phyloP scores from a whole-genome alignment of 2,888 invertebrate genomes.

The Helobdella robusta region DNA sequence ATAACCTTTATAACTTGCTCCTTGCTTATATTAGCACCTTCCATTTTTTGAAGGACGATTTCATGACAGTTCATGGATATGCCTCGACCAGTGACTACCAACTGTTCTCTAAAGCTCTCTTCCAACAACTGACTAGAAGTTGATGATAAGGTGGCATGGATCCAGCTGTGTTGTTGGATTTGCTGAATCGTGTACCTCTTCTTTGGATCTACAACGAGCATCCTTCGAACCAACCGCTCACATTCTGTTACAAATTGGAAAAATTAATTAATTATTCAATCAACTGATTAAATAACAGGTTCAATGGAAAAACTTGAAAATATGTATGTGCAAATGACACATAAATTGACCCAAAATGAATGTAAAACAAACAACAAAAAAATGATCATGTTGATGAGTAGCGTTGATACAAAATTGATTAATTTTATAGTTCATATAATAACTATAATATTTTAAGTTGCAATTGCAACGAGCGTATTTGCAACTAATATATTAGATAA shows the following conservation, averaged over 20 bases:
- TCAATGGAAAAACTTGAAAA: too few species aligned
- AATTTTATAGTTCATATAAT: too few species aligned
- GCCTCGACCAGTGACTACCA: slow-evolving; percentile 22
- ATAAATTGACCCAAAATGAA: too few species aligned
- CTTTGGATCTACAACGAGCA: slow-evolving; percentile 83
- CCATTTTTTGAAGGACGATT: slow-evolving; percentile 14
- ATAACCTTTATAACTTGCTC: slow-evolving; percentile 18
- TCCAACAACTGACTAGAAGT: slow-evolving; percentile 33
- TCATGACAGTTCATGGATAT: slow-evolving; percentile 19
- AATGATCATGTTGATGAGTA: too few species aligned
- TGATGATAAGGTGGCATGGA: slow-evolving; percentile 51
- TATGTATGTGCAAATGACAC: too few species aligned
- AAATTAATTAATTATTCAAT: too few species aligned
- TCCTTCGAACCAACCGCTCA: slow-evolving; percentile 83
- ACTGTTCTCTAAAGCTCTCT: slow-evolving; percentile 12
- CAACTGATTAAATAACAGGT: too few species aligned
- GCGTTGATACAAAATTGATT: too few species aligned
- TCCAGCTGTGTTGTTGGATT: slow-evolving; percentile 87
- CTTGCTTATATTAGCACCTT: slow-evolving; percentile 19
- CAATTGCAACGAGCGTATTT: too few species aligned
- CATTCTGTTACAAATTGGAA: slow-evolving; percentile 62
- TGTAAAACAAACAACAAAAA: too few species aligned
- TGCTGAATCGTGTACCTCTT: slow-evolving; percentile 81
- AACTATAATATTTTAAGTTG: too few species aligned
- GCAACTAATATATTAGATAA: too few species aligned